Evolutionary conservation across 2,113 vertebrate species (phyloP).

Genomic region (Hippocampus barbouri): DNA sequence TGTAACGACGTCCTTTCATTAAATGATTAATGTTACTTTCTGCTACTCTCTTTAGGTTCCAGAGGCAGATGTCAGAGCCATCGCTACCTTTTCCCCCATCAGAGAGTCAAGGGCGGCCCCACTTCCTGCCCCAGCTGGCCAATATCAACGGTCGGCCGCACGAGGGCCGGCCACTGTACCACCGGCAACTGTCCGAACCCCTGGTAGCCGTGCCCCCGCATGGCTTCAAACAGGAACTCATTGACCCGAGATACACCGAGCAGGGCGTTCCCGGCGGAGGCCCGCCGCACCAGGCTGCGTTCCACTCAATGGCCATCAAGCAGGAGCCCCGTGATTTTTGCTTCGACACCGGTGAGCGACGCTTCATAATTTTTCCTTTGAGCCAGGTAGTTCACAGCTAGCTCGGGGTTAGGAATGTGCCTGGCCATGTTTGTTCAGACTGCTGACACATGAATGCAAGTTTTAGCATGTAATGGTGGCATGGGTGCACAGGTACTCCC

Average conservation of each 20-base stretch:
- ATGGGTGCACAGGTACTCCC: slow-evolving; percentile 19
- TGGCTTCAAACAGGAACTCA: slow-evolving; percentile 92
- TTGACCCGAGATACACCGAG: slow-evolving; percentile 83
- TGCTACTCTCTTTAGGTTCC: slow-evolving; percentile 75
- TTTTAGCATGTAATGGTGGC: slow-evolving; percentile 51
- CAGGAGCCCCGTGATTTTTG: slow-evolving; percentile 94
- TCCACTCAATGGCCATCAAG: slow-evolving; percentile 90
- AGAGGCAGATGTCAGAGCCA: slow-evolving; percentile 93
- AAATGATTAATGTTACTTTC: not conserved
- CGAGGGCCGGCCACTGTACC: slow-evolving; percentile 83
- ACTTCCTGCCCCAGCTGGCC: slow-evolving; percentile 76
- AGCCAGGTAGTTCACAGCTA: not conserved
- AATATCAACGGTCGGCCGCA: slow-evolving; percentile 60
- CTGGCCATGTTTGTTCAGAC: slow-evolving; percentile 53
- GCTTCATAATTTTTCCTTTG: not conserved
- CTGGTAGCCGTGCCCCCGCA: slow-evolving; percentile 81
- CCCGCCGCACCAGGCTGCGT: slow-evolving; percentile 65
- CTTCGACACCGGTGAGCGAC: slow-evolving; percentile 88
- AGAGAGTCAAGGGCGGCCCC: slow-evolving; percentile 69
- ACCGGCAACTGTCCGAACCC: slow-evolving; percentile 92
- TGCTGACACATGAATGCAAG: slow-evolving; percentile 54
- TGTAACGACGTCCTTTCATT: not conserved
- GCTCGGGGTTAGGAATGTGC: slow-evolving; percentile 50
- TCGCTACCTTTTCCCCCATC: slow-evolving; percentile 69
- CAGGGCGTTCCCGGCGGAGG: slow-evolving; percentile 79